These are phyloP conservation scores for Panzeria rudis DNA, from an alignment of 2,888 invertebrate genomes.

Conservation along the genomic window DNA sequence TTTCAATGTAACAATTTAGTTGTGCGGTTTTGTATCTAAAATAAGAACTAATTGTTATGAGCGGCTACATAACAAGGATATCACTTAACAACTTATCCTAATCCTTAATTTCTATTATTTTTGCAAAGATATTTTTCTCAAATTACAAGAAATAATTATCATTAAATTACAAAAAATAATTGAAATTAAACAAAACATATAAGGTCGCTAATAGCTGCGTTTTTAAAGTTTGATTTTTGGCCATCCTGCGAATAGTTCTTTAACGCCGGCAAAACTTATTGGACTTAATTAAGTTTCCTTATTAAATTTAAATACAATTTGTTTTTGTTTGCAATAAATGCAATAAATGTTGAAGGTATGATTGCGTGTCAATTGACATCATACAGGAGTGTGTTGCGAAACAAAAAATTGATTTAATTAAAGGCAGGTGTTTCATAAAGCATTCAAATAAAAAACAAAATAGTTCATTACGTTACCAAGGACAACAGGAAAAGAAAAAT, in stretches of 20 bases:
- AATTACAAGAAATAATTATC: neutral
- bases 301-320: slow-evolving; percentile 61
- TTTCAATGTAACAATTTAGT: slow-evolving; percentile 66
- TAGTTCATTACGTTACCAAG: slow-evolving; percentile 47
- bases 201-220: neutral
- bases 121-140: neutral
- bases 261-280: slow-evolving; percentile 24
- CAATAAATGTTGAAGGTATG: slow-evolving; percentile 25
- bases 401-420: slow-evolving; percentile 65
- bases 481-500: slow-evolving; percentile 36
- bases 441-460: slow-evolving; percentile 41
- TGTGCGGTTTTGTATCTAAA: slow-evolving; percentile 60
- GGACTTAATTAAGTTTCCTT: slow-evolving; percentile 56
- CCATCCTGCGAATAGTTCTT: neutral
- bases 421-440: slow-evolving; percentile 59
- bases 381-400: slow-evolving; percentile 35
- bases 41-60: slow-evolving; percentile 32
- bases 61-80: slow-evolving; percentile 55
- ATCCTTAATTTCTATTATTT: slow-evolving; percentile 2
- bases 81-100: slow-evolving; percentile 63
- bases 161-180: neutral
- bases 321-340: slow-evolving; percentile 43
- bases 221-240: neutral
- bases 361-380: slow-evolving; percentile 57
- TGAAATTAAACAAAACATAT: neutral